phyloP scores from a whole-genome alignment of 2,797 vertebrate species.

The Anniella stebbinsi region DNA sequence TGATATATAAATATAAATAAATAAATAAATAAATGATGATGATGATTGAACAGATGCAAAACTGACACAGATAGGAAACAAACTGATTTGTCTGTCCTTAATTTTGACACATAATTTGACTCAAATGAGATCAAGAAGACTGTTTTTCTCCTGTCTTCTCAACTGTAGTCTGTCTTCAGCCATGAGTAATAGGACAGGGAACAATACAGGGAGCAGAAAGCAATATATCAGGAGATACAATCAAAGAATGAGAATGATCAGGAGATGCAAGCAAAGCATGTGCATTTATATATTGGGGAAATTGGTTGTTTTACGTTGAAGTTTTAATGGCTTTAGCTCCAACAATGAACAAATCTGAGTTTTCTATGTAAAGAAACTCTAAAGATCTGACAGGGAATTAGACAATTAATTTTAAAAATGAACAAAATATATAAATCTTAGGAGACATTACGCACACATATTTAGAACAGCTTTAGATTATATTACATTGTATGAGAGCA shows the following conservation, averaged over 20 bases:
- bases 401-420: conserved; percentile 11
- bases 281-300: neutral
- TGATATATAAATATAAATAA: too few relatives aligned
- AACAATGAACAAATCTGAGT: neutral
- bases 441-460: neutral
- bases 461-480: conserved; percentile 8
- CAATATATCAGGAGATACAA: neutral
- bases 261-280: neutral
- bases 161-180: too few relatives aligned
- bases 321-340: neutral
- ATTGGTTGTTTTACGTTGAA: neutral
- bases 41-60: neutral
- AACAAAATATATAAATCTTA: neutral
- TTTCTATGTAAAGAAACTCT: neutral
- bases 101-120: neutral
- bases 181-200: neutral
- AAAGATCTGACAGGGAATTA: neutral
- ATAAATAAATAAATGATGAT: too few relatives aligned
- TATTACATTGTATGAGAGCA: neutral
- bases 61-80: neutral
- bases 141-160: neutral
- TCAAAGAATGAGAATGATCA: neutral
- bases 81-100: neutral
- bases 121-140: neutral
- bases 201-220: neutral